Evolutionary conservation across 2,113 vertebrate species (phyloP).

Genomic region (Indicator maculatus): DNA sequence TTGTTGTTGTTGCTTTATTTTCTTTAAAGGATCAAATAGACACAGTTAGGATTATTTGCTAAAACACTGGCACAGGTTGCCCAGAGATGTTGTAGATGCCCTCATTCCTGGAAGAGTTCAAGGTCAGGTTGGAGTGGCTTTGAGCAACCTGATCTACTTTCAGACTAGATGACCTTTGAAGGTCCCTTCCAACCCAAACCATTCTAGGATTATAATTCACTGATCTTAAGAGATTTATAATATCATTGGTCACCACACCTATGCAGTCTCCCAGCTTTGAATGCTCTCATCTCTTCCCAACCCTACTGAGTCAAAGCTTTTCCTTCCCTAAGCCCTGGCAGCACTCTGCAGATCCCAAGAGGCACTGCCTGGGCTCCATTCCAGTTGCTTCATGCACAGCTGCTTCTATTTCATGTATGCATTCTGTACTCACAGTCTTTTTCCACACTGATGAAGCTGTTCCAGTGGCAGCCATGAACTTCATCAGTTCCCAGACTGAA

Average conservation of each 20-base stretch:
- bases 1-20: background rate
- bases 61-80: background rate
- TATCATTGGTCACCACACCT: background rate
- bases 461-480: background rate
- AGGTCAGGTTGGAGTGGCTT: background rate
- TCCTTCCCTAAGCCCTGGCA: rapidly evolving
- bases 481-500: background rate
- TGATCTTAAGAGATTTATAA: background rate
- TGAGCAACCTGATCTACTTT: rapidly evolving
- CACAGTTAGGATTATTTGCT: background rate
- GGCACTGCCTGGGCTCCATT: background rate
- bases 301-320: rapidly evolving
- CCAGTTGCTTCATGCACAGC: background rate
- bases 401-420: background rate
- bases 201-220: background rate
- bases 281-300: background rate
- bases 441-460: background rate
- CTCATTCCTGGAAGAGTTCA: background rate
- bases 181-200: too few species aligned
- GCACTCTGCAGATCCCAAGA: background rate
- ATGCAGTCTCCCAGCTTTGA: rapidly evolving
- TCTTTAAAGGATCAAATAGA: background rate
- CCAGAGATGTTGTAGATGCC: background rate
- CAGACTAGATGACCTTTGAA: too few species aligned
- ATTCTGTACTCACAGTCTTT: background rate